Conservation (phyloP, 2,888 invertebrate species). For the Meloe dianella region DNA sequence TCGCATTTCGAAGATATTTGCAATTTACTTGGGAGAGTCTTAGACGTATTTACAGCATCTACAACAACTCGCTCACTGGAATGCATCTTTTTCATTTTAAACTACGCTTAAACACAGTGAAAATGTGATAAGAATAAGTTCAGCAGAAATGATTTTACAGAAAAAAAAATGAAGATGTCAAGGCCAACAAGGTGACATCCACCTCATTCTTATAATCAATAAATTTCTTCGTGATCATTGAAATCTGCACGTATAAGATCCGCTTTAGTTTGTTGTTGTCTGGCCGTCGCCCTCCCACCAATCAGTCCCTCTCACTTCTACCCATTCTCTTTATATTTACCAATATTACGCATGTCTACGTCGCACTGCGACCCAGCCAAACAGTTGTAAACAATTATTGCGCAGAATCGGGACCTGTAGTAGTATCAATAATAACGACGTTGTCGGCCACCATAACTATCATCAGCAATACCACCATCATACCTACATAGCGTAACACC, state of each 20-base stretch:
- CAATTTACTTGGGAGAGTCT: too few species aligned
- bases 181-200: too few species aligned
- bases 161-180: too few species aligned
- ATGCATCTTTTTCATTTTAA: too few species aligned
- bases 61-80: too few species aligned
- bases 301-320: slow-evolving; percentile 32
- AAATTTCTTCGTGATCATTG: too few species aligned
- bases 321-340: slow-evolving; percentile 22
- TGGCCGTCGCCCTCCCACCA: slow-evolving; percentile 4
- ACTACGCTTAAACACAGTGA: too few species aligned
- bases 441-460: slow-evolving; percentile 15
- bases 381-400: slow-evolving; percentile 62
- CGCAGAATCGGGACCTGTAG: slow-evolving; percentile 59
- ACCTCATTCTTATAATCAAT: too few species aligned
- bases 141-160: too few species aligned
- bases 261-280: slow-evolving; percentile 14
- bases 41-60: too few species aligned
- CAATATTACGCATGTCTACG: slow-evolving; percentile 24
- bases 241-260: not conserved
- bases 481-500: not conserved
- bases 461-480: slow-evolving; percentile 9
- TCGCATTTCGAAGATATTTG: too few species aligned
- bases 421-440: slow-evolving; percentile 53
- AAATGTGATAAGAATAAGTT: too few species aligned
- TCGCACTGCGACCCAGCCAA: slow-evolving; percentile 33